phyloP scores from a whole-genome alignment of 2,797 vertebrate genomes.

The Myiotriccus ornatus region DNA sequence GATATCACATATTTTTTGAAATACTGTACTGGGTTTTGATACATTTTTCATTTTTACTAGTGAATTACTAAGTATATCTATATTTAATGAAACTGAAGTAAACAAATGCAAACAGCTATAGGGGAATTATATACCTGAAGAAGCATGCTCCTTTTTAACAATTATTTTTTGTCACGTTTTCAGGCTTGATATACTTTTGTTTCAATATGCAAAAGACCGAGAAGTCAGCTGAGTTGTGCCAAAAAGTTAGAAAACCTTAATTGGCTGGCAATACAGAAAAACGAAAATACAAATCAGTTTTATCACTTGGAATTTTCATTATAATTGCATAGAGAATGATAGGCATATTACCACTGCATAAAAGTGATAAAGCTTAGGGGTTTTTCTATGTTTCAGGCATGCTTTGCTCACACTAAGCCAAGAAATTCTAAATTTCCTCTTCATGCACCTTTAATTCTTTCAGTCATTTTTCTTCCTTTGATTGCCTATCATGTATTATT shows the following conservation, averaged over 20 bases:
- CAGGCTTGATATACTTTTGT: not conserved
- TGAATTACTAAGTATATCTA: not conserved
- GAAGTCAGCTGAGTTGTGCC: not conserved
- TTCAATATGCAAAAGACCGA: not conserved
- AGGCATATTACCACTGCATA: not conserved
- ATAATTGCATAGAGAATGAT: not conserved
- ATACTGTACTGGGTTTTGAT: not conserved
- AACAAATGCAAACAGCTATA: not conserved
- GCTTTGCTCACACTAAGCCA: not conserved
- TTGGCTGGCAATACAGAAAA: not conserved
- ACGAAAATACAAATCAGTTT: not conserved
- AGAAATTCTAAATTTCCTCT: not conserved
- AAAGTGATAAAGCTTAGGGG: not conserved
- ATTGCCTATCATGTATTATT: not conserved
- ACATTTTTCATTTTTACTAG: not conserved
- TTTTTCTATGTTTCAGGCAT: not conserved
- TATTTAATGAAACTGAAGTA: not conserved
- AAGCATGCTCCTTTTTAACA: rapidly evolving
- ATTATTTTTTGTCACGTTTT: not conserved
- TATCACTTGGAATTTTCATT: not conserved
- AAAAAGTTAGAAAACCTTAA: not conserved
- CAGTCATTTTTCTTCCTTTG: not conserved
- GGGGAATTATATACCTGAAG: not conserved
- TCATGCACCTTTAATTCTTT: not conserved
- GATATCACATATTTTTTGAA: not conserved